Evolutionary conservation across 2,888 invertebrate genomes (phyloP), one percentile per base, ranked within the genome.

Genomic region (Lacanobia wlatinum): DNA sequence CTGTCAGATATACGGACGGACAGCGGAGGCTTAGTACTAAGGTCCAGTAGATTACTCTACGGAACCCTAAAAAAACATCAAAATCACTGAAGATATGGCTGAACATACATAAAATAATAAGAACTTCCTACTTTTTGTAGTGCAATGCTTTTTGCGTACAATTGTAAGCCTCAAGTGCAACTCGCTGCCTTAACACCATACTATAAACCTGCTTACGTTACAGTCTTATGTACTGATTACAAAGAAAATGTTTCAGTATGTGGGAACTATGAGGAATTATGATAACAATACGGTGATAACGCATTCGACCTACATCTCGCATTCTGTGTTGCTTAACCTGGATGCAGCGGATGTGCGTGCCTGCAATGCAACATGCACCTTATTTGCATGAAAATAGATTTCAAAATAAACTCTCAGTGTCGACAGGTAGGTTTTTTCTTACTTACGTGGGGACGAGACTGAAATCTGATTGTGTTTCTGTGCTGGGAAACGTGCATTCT

Each of bases 251-350:
- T 71, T 80, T 75, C 65, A 87, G 84, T 73, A 78, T 83, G 78
- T 77, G 78, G 82, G 84, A 84, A 84, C 83, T 82, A 83, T 86
- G 86, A 90, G 89, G 90, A 89, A 89, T 84, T 81, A 72, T 90
- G 93, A 94, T 94, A 94, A 93, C 89, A 79, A 68, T 78, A 78
- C 64, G 66, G 76, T 87, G 93, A 93, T 94, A 93, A 92, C 86
- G 78, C 82, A 70, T 85, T 69, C 87, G 93, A 87, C 94, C 93
- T 86, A 93, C 89, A 91, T 94, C 81, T 89, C 83, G 78, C 87
- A 85, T 90, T 91, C 87, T 85, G 87, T 92, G 87, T 92, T 93
- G 90, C 91, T 87, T 91, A 92, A 93, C 91, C 90, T 90, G 88
- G 89, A 89, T 90, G 90, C 88, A 90, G 70, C 82, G 87, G 86